Evolutionary conservation across 1,140 invertebrate species (phyloP), one percentile per base, ranked within the genome.

Genomic region (Plutomurus gul): DNA sequence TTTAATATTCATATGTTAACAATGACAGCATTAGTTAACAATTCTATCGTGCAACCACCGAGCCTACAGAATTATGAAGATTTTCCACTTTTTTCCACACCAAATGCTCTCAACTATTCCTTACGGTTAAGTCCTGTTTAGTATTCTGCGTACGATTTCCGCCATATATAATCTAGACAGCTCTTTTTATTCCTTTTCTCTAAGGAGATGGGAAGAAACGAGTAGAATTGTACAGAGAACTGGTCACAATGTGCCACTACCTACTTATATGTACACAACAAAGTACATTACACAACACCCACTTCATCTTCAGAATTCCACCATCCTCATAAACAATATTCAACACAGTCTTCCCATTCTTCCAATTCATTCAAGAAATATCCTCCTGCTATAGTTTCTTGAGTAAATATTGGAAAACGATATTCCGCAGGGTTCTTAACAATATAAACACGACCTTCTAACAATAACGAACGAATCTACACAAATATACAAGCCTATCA

Each of bases 131-230:
- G n/a, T n/a, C n/a, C 56, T 65, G 36, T 33, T 65, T 65, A 65
- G 36, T 65, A 65, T 65, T 65, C 56, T 11, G 18, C 56, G 36
- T n/a, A 65, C 30, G 56, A 11, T 65, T 65, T 65, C 56, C 56
- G 25, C 56, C 56, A 65, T 65, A 65, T 65, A 65, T 65, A 65
- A 65, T 30, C 56, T 25, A 33, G 56, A 65, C 25, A 65, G 27
- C 56, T 33, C 25, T 65, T 65, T 65, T 65, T 65, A 65, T 65
- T 27, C 56, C 16, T 65, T 65, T 65, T 65, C 56, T 33, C 56
- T 33, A 13, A 13, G 2, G 6, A 22, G n/a, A 25, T 11, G 13
- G 18, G 4, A 22, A 22, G 25, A 51, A 65, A 65, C 30, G 56
- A 36, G 16, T 5, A 65, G 16, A 65, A 8, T 65, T 33, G 13